These are phyloP conservation scores for Rafetus swinhoei DNA, from an alignment of 2,113 vertebrate species.

Conservation along the genomic window DNA sequence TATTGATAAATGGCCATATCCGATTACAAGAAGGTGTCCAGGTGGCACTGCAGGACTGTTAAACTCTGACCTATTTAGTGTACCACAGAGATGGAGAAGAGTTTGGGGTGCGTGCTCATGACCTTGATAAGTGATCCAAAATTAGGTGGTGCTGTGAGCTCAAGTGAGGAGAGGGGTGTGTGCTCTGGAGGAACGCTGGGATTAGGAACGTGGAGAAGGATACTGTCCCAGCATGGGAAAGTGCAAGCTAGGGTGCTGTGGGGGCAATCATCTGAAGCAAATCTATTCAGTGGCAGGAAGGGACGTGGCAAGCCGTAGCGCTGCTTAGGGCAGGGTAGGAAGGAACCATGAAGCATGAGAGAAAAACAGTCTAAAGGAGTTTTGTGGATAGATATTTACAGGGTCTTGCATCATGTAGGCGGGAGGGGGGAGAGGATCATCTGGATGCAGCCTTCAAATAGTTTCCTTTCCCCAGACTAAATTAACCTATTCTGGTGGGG, in stretches of 20 bases:
- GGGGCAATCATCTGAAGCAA: background rate
- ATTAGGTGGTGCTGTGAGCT: background rate
- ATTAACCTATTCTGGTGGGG: background rate
- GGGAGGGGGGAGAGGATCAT: background rate
- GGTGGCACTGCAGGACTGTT: background rate
- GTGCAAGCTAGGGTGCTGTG: background rate
- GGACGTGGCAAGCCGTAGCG: background rate
- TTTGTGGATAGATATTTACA: no score
- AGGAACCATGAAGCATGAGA: background rate
- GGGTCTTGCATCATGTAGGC: background rate
- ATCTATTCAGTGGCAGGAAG: background rate
- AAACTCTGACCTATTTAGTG: background rate
- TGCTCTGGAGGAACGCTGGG: background rate
- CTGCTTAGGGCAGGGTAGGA: background rate
- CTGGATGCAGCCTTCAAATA: background rate
- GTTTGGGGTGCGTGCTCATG: rapidly evolving
- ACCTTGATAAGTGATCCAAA: background rate
- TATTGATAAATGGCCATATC: background rate
- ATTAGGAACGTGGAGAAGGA: background rate
- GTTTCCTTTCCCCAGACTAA: background rate
- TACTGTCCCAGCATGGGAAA: background rate
- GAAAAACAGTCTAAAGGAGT: rapidly evolving
- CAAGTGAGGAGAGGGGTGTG: background rate
- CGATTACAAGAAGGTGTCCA: background rate
- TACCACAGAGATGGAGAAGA: background rate